Base-by-base conservation (phyloP, 2,113 vertebrate species). In the Sturnus vulgaris region DNA sequence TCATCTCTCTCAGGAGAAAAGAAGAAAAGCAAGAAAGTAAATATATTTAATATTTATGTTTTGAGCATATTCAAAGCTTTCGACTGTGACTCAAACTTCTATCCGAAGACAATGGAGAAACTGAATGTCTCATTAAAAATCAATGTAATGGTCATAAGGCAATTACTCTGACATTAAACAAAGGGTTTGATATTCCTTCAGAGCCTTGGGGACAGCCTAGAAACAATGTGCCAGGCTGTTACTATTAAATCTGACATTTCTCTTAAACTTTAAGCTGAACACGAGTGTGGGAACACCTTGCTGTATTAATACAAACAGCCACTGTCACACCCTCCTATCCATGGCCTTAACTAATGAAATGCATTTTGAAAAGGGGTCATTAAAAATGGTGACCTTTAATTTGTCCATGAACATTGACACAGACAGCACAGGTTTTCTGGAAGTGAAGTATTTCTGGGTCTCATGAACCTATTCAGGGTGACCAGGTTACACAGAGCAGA, bases 351-450 rank as follows among this genome's bases (percentile, higher is more conserved):
- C 3, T 19, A 31, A 22, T 16, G 12, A 83, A 63, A 24, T 19
- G 8, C 10, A 50, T 75, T 91, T 70, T 72, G 20, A 55, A 52
- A 44, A 83, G 11, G 6, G 20, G 12, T 16, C 33, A 46, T 27
- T 61, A 81, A 73, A 82, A 81, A 20, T 0, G 9, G 21, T 6
- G 24, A 64, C 24, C 18, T 63, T 85, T 57, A 56, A 49, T 61
- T 23, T 61, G 31, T 18, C 37, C 8, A 1, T 6, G 11, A 30
- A 30, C 24, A 39, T 0, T 10, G 13, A 44, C 8, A 56, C 0
- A 60, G 39, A 23, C 1, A 79, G 49, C 0, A 1, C 1, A 49
- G 16, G 16, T 16, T 40, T 64, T 31, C 33, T 44, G 23, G 1
- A 63, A 82, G 10, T 9, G 7, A 79, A 60, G 24, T 8, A 49